Percentiles rank a stretch among this genome's conserved stretches.
Conservation (phyloP, 2,888 invertebrate genomes). For the Serrognathus titanus region DNA sequence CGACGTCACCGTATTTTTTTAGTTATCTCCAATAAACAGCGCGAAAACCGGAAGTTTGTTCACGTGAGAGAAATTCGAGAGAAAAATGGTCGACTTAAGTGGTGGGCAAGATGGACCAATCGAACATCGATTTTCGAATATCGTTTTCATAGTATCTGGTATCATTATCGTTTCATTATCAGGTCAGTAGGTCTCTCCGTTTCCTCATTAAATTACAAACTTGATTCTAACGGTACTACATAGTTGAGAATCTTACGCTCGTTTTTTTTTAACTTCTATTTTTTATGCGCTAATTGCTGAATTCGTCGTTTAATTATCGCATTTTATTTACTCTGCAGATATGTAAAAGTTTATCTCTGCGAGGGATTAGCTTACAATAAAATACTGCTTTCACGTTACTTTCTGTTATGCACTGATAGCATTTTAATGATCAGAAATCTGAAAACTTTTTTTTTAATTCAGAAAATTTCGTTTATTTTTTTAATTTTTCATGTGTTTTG, state of each 20-base stretch:
- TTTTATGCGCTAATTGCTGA: neutral
- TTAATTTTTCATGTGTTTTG: too few species aligned
- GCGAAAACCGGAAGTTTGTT: neutral
- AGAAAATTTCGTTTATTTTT: too few species aligned
- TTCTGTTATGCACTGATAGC: too few species aligned
- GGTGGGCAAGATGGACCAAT: slow-evolving; percentile 75
- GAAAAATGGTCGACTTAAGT: slow-evolving; percentile 79
- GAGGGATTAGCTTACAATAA: too few species aligned
- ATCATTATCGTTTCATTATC: slow-evolving; percentile 74
- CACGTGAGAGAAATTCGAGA: neutral
- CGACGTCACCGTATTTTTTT: neutral
- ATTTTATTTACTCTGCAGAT: too few species aligned
- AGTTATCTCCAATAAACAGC: neutral
- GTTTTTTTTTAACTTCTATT: neutral
- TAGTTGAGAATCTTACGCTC: neutral
- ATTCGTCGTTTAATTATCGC: too few species aligned
- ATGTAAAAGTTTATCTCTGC: too few species aligned
- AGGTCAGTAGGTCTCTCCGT: slow-evolving; percentile 55
- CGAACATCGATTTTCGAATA: slow-evolving; percentile 84
- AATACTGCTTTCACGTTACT: too few species aligned
- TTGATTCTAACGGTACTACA: neutral
- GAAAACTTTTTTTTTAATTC: too few species aligned
- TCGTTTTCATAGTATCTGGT: slow-evolving; percentile 82
- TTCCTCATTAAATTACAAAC: neutral
- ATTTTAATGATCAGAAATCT: too few species aligned